Evolutionary conservation across 1,140 invertebrate species (phyloP).

Genomic region (Caerostris extrusa): DNA sequence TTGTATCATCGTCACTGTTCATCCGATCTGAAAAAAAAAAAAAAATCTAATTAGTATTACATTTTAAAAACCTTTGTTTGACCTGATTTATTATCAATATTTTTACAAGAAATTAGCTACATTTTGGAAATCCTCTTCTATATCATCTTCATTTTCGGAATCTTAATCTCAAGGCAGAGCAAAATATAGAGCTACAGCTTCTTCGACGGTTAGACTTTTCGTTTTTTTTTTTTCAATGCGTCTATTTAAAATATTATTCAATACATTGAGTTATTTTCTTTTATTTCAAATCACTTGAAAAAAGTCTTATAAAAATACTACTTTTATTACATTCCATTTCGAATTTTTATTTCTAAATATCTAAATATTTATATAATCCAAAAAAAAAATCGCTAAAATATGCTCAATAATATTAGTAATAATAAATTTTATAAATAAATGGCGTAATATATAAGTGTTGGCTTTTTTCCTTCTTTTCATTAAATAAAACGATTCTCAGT

Average conservation of each 20-base stretch:
- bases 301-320: slow-evolving; percentile 31
- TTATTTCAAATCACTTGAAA: slow-evolving; percentile 28
- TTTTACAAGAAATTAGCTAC: background rate
- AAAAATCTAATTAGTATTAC: background rate
- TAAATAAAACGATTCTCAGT: too few relatives aligned
- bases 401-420: slow-evolving; percentile 20
- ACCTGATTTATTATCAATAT: slow-evolving; percentile 27
- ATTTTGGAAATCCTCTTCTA: slow-evolving; percentile 1
- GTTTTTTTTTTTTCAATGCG: background rate
- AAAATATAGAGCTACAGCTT: background rate
- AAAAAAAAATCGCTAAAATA: slow-evolving; percentile 51
- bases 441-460: too few relatives aligned
- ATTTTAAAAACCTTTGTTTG: slow-evolving; percentile 4
- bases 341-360: slow-evolving; percentile 52
- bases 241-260: slow-evolving; percentile 28
- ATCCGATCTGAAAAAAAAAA: slow-evolving; percentile 51
- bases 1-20: slow-evolving; percentile 13
- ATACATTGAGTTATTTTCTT: background rate
- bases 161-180: background rate
- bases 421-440: slow-evolving; percentile 37
- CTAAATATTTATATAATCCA: slow-evolving; percentile 30
- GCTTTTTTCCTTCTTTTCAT: too few relatives aligned
- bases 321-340: slow-evolving; percentile 23
- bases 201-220: background rate
- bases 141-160: slow-evolving; percentile 40